Conservation (phyloP, 2,888 invertebrate genomes). For the Cremastobaeus sp. region DNA sequence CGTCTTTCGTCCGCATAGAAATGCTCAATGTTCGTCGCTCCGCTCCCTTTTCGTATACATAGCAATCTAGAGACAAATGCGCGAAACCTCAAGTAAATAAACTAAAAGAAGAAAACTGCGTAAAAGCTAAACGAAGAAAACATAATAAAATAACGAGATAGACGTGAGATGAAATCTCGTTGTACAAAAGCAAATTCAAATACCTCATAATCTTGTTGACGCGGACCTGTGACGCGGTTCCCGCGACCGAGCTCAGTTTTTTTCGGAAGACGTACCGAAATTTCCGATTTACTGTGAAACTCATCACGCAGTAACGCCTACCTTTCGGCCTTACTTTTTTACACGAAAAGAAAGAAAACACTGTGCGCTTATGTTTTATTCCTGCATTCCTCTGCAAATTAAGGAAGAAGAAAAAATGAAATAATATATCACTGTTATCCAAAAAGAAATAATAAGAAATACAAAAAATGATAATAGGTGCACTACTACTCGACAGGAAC, state of each 20-base stretch:
- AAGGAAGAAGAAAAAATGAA: slow-evolving; percentile 46
- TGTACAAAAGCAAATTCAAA: slow-evolving; percentile 63
- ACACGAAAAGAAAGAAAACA: slow-evolving; percentile 63
- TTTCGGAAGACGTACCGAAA: slow-evolving; percentile 61
- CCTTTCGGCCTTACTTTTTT: slow-evolving; percentile 74
- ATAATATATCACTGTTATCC: slow-evolving; percentile 61
- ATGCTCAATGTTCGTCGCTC: slow-evolving; percentile 64
- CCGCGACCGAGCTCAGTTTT: slow-evolving; percentile 51
- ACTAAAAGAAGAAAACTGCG: slow-evolving; percentile 2
- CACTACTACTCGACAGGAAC: slow-evolving; percentile 42
- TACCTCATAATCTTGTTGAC: slow-evolving; percentile 64
- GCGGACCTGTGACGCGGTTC: slow-evolving; percentile 27
- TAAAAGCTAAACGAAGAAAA: slow-evolving; percentile 10
- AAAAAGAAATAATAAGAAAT: slow-evolving; percentile 32
- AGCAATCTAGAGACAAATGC: slow-evolving; percentile 36
- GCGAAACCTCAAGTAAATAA: slow-evolving; percentile 17
- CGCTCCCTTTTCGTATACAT: slow-evolving; percentile 56
- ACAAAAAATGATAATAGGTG: slow-evolving; percentile 31
- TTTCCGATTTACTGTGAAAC: slow-evolving; percentile 63
- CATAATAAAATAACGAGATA: slow-evolving; percentile 19
- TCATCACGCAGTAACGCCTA: slow-evolving; percentile 69
- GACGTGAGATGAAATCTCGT: slow-evolving; percentile 39
- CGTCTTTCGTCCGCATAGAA: slow-evolving; percentile 37
- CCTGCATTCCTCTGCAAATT: slow-evolving; percentile 62
- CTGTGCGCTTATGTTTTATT: slow-evolving; percentile 63